Evolutionary conservation across 2,113 vertebrate genomes (phyloP).

Genomic region (Thalassoma bifasciatum): DNA sequence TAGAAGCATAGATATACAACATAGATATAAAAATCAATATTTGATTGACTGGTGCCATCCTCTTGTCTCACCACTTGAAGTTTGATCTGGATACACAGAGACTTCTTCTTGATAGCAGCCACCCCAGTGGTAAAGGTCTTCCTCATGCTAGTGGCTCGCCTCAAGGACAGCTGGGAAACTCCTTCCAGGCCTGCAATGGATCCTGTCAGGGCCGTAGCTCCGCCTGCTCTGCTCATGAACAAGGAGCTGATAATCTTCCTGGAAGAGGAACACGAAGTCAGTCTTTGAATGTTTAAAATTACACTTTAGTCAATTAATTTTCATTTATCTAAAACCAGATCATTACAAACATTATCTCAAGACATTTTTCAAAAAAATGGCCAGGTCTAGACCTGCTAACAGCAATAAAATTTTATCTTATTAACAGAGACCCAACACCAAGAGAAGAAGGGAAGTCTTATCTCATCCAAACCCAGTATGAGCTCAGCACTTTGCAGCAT

Average conservation of each 20-base stretch:
- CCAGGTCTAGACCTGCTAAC: too few species aligned
- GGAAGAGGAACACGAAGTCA: conserved; percentile 21
- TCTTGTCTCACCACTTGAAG: conserved; percentile 94
- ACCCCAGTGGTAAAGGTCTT: conserved; percentile 95
- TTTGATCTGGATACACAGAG: conserved; percentile 95
- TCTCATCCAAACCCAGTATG: too few species aligned
- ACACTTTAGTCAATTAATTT: not conserved
- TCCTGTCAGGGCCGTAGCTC: conserved; percentile 88
- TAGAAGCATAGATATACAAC: too few species aligned
- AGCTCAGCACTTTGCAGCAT: too few species aligned
- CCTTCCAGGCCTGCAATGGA: conserved; percentile 95
- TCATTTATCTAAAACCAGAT: too few species aligned
- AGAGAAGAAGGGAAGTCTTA: too few species aligned
- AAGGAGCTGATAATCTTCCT: conserved; percentile 95
- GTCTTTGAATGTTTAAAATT: not conserved
- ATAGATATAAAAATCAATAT: not conserved
- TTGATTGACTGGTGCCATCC: not conserved
- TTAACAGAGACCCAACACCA: too few species aligned
- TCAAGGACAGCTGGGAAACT: conserved; percentile 92
- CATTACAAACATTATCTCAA: too few species aligned
- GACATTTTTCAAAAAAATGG: too few species aligned
- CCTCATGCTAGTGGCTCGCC: conserved; percentile 93
- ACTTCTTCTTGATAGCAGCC: conserved; percentile 95
- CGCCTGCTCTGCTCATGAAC: conserved; percentile 86
- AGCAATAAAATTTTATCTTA: too few species aligned